Conservation (phyloP, 2,113 vertebrate species). For the Tragelaphus scriptus region DNA sequence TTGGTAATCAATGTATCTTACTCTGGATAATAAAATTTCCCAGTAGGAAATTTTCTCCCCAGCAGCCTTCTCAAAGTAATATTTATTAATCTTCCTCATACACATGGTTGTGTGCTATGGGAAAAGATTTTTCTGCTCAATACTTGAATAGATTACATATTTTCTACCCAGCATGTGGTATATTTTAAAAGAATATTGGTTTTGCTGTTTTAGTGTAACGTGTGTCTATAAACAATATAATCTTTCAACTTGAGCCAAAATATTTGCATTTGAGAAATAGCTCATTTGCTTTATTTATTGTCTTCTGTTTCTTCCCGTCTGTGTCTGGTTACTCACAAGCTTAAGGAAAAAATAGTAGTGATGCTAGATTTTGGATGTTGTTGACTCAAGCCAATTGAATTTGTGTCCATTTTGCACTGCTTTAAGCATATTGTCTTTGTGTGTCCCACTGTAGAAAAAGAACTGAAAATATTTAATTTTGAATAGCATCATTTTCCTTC, state of each 20-base stretch:
- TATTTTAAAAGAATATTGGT: constrained; percentile 56
- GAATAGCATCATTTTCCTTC: not conserved
- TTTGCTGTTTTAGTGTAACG: constrained; percentile 52
- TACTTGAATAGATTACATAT: constrained; percentile 44
- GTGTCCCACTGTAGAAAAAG: not conserved
- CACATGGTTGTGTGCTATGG: not conserved
- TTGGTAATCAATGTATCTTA: constrained; percentile 12
- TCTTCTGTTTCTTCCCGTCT: not conserved
- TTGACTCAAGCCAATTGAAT: not conserved
- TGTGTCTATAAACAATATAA: constrained; percentile 47
- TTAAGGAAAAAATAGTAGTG: not conserved
- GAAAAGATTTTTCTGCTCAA: constrained; percentile 40
- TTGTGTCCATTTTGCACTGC: not conserved
- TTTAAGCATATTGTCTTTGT: not conserved
- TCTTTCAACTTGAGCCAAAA: constrained; percentile 53
- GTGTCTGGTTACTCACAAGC: not conserved
- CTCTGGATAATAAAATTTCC: constrained; percentile 33
- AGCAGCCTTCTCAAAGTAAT: constrained; percentile 24
- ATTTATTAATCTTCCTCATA: constrained; percentile 19
- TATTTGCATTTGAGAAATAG: constrained; percentile 55
- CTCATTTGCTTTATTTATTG: constrained; percentile 39
- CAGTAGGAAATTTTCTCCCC: constrained; percentile 1
- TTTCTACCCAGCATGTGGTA: constrained; percentile 43
- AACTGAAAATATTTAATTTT: constrained; percentile 9
- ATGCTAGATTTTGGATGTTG: not conserved